A percentile compares a stretch with the other conserved stretches of the same genome.
Conservation (phyloP, 2,113 vertebrate genomes). For the Connochaetes taurinus region DNA sequence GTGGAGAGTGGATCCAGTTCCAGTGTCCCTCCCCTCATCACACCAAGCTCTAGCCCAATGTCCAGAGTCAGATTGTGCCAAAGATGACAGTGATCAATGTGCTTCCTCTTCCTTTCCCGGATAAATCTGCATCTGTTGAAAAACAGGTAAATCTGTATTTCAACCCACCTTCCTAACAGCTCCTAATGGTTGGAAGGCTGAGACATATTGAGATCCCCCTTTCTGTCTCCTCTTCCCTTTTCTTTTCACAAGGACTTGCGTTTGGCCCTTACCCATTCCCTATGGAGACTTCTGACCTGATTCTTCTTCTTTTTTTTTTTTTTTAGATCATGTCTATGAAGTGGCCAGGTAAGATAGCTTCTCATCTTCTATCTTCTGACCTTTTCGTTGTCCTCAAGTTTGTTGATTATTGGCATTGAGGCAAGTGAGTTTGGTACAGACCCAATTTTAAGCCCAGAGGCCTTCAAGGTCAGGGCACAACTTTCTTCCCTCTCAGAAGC, state of each 20-base stretch:
- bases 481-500: neutral
- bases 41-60: neutral
- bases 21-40: neutral
- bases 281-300: constrained; percentile 33
- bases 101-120: neutral
- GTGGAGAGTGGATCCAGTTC: neutral
- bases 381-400: neutral
- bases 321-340: constrained; percentile 48
- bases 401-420: neutral
- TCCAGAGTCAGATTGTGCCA: neutral
- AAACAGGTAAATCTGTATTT: neutral
- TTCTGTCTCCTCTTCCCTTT: neutral
- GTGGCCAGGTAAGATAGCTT: constrained; percentile 42
- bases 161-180: neutral
- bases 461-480: neutral
- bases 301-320: neutral
- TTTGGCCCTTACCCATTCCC: neutral
- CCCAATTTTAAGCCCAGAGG: neutral
- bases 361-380: neutral
- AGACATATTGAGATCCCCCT: neutral
- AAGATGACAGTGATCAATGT: neutral
- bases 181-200: neutral
- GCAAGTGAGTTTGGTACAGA: neutral
- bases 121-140: neutral
- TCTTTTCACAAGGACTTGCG: neutral